Evolutionary conservation across 2,888 invertebrate genomes (phyloP).

Genomic region (Syritta pipiens): DNA sequence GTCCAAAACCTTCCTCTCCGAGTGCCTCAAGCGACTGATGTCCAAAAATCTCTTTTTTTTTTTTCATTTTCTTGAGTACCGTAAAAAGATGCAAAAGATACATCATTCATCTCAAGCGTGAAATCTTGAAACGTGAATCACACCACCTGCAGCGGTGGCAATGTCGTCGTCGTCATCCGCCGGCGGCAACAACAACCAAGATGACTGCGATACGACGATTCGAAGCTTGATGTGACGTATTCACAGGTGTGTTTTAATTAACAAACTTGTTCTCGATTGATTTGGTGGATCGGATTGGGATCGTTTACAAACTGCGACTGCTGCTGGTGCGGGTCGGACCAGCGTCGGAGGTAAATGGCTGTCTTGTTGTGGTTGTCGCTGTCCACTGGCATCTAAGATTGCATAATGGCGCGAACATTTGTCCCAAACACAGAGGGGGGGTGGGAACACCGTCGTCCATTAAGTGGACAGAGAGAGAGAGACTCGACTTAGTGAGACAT

Average conservation of each 20-base stretch:
- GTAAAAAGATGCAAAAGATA: slow-evolving; percentile 16
- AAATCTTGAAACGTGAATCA: slow-evolving; percentile 51
- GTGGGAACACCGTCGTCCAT: too few species aligned
- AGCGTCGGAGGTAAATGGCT: slow-evolving; percentile 32
- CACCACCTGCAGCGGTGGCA: slow-evolving; percentile 57
- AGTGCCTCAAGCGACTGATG: slow-evolving; percentile 6
- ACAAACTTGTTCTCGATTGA: slow-evolving; percentile 62
- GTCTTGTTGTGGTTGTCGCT: slow-evolving; percentile 51
- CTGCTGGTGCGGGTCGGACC: background rate
- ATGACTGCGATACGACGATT: slow-evolving; percentile 11
- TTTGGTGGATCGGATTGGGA: slow-evolving; percentile 48
- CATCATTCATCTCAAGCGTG: slow-evolving; percentile 14
- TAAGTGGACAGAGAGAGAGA: too few species aligned
- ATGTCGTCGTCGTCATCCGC: background rate
- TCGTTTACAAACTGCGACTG: slow-evolving; percentile 22
- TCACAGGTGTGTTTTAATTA: slow-evolving; percentile 62
- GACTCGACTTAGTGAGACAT: too few species aligned
- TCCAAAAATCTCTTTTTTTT: slow-evolving; percentile 8
- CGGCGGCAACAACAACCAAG: background rate
- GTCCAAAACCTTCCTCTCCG: slow-evolving; percentile 3
- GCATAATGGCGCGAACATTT: slow-evolving; percentile 45
- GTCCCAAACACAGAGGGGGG: background rate
- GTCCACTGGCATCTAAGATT: slow-evolving; percentile 47
- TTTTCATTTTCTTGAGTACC: slow-evolving; percentile 6
- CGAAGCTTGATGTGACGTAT: slow-evolving; percentile 55